Percentiles rank a stretch among this genome's conserved stretches.
Conservation (phyloP, 2,797 vertebrate genomes). For the Sebastes baramenuke region DNA sequence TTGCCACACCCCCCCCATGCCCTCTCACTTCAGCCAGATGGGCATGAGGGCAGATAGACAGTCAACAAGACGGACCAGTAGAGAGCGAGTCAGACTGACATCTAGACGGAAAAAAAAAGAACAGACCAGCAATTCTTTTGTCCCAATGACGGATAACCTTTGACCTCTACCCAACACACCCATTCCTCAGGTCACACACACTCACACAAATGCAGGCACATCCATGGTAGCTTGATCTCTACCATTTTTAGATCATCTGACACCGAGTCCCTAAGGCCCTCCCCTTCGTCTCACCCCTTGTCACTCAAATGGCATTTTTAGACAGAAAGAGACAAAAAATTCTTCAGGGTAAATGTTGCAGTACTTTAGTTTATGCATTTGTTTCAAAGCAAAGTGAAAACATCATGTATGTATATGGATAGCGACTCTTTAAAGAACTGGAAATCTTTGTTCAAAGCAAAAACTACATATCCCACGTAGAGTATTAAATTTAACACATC, state of each 20-base stretch:
- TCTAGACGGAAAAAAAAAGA: slow-evolving; percentile 10
- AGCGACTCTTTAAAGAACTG: neutral
- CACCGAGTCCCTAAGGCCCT: slow-evolving; percentile 26
- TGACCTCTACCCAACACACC: slow-evolving; percentile 37
- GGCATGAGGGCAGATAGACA: slow-evolving; percentile 33
- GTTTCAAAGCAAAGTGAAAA: neutral
- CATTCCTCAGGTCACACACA: slow-evolving; percentile 27
- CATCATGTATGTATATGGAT: neutral
- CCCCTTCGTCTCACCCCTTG: neutral
- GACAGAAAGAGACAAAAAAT: neutral
- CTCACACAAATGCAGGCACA: neutral
- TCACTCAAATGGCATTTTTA: slow-evolving; percentile 35
- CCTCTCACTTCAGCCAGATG: slow-evolving; percentile 62
- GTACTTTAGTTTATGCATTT: neutral
- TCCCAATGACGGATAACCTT: slow-evolving; percentile 36
- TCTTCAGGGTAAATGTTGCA: neutral
- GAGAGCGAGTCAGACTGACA: slow-evolving; percentile 43
- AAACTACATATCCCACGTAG: neutral
- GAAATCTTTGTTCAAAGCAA: neutral
- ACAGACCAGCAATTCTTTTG: slow-evolving; percentile 38
- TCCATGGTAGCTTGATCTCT: neutral
- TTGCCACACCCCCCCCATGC: too few relatives aligned
- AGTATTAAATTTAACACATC: neutral
- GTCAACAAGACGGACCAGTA: slow-evolving; percentile 13
- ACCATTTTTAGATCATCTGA: slow-evolving; percentile 27